These are phyloP conservation scores for Drosophila nr. perissopoda DNA, from an alignment of 2,888 invertebrate species.

Conservation along the genomic window DNA sequence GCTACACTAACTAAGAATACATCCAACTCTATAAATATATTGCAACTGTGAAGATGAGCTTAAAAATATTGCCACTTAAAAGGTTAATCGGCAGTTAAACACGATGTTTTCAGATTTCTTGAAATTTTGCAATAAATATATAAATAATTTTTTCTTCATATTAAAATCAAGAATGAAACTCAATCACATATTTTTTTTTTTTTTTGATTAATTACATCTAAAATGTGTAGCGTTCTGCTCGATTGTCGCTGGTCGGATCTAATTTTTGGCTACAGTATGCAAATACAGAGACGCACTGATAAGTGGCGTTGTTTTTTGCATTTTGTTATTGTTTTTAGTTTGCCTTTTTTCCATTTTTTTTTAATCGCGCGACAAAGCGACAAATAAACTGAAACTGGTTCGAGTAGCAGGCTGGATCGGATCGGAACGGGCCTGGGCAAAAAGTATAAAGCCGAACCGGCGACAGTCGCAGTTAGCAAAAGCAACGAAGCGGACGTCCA, in stretches of 20 bases:
- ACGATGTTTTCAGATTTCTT: not conserved
- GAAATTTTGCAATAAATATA: not conserved
- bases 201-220: not conserved
- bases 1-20: slow-evolving; percentile 3
- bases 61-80: not conserved
- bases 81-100: not conserved
- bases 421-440: slow-evolving; percentile 31
- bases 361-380: slow-evolving; percentile 57
- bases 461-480: slow-evolving; percentile 55
- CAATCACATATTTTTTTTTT: not conserved
- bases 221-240: slow-evolving; percentile 33
- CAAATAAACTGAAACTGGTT: slow-evolving; percentile 56
- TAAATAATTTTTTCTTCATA: not conserved
- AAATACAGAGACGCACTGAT: slow-evolving; percentile 58
- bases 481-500: slow-evolving; percentile 66
- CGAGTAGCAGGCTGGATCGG: slow-evolving; percentile 41
- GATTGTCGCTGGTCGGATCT: slow-evolving; percentile 27
- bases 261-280: slow-evolving; percentile 35
- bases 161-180: not conserved
- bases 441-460: slow-evolving; percentile 59
- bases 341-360: slow-evolving; percentile 9
- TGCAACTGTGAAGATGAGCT: not conserved
- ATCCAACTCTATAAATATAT: not conserved
- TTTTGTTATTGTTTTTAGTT: slow-evolving; percentile 32
- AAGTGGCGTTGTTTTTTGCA: slow-evolving; percentile 34